Conservation (phyloP, 2,797 vertebrate species). For the Tragelaphus oryx region DNA sequence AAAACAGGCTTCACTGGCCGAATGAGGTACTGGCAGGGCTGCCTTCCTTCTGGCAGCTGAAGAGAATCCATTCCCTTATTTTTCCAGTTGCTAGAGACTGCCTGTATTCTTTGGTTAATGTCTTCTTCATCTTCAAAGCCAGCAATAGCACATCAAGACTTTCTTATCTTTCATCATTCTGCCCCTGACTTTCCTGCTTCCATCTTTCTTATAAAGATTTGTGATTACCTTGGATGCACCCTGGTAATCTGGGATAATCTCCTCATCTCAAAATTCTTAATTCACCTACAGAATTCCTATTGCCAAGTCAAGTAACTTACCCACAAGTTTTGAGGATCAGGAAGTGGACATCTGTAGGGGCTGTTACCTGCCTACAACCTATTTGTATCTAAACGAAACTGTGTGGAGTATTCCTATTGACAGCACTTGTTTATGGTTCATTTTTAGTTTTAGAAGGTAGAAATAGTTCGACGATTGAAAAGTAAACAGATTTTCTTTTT, state of each 20-base stretch:
- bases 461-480: slow-evolving; percentile 20
- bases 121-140: background rate
- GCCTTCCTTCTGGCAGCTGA: background rate
- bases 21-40: background rate
- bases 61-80: background rate
- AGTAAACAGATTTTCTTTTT: background rate
- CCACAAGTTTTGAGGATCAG: background rate
- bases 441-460: slow-evolving; percentile 24
- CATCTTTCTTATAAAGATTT: background rate
- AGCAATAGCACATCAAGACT: background rate
- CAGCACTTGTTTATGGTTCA: background rate
- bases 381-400: background rate
- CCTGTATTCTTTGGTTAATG: background rate
- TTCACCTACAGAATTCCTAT: background rate
- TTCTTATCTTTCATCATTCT: background rate
- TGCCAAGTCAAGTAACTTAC: background rate
- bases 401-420: background rate
- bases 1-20: background rate
- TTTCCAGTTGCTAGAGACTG: background rate
- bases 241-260: background rate
- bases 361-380: background rate
- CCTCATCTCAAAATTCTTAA: background rate
- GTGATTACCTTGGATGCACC: background rate
- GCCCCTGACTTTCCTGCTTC: background rate
- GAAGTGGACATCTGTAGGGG: background rate